These are phyloP conservation scores for Microctenopoma stevenorrisi DNA, from an alignment of 2,797 vertebrate genomes.

Conservation along the genomic window DNA sequence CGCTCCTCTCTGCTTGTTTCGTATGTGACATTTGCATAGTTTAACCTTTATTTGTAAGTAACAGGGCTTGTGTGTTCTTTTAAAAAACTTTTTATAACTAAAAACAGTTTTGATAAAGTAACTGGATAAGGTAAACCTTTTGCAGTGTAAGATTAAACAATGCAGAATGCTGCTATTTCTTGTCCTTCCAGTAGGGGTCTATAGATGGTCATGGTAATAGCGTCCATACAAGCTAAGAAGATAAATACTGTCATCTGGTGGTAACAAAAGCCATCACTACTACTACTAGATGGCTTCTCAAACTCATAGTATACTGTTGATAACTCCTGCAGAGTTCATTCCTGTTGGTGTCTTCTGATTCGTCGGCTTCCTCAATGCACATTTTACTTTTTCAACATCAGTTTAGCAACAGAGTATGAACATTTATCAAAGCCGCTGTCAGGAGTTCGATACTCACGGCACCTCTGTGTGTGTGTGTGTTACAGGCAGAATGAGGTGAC, in stretches of 20 bases:
- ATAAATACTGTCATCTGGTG: constrained; percentile 82
- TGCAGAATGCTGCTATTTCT: constrained; percentile 29
- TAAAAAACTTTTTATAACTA: neutral
- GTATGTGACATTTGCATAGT: neutral
- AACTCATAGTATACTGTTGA: neutral
- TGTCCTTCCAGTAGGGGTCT: constrained; percentile 70
- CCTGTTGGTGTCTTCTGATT: neutral
- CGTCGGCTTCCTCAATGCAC: neutral
- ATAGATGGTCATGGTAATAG: constrained; percentile 52
- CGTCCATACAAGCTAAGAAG: constrained; percentile 67
- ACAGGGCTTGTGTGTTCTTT: neutral
- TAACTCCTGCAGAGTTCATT: constrained; percentile 3
- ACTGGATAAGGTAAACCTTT: constrained; percentile 3
- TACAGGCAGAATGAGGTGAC: constrained; percentile 30
- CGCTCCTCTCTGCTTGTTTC: neutral
- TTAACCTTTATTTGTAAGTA: constrained; percentile 15
- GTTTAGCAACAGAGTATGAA: neutral
- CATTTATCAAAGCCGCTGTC: constrained; percentile 20
- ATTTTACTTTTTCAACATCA: constrained; percentile 16
- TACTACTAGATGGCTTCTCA: constrained; percentile 13
- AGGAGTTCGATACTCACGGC: constrained; percentile 10
- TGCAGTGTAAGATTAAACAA: constrained; percentile 14
- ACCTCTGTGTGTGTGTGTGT: constrained; percentile 33
- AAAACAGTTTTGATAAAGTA: neutral
- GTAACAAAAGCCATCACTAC: constrained; percentile 72